phyloP scores from a whole-genome alignment of 37 sponge, comb jelly and placozoan species.

The Bolinopsis microptera region DNA sequence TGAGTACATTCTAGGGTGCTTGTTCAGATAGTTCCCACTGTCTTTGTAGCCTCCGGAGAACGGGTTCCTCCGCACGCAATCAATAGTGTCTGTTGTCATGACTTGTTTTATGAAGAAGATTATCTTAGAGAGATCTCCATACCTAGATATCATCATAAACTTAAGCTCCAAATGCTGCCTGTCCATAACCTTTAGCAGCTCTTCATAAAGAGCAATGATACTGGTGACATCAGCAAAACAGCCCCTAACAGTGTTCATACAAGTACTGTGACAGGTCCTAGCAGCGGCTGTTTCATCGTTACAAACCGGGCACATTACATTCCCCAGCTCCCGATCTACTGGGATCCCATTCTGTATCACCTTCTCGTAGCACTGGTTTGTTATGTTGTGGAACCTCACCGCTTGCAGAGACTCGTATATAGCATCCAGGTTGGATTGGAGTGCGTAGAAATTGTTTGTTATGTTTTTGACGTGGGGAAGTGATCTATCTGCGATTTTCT shows the following conservation, averaged over 20 bases:
- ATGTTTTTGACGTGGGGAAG: background rate
- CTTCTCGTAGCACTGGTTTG: slow-evolving; percentile 5
- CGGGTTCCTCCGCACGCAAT: background rate
- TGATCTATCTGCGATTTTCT: background rate
- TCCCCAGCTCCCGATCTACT: background rate
- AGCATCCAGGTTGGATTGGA: background rate
- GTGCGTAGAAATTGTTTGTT: background rate
- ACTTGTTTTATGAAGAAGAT: background rate
- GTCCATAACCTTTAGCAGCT: background rate
- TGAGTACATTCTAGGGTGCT: background rate
- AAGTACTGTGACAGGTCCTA: background rate
- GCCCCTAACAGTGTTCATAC: slow-evolving; percentile 19
- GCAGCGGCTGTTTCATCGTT: background rate
- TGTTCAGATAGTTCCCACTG: slow-evolving; percentile 31
- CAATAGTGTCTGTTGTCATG: background rate
- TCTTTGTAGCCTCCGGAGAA: slow-evolving; percentile 1
- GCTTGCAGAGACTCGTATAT: background rate
- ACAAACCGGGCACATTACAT: slow-evolving; percentile 15
- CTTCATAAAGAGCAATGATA: background rate
- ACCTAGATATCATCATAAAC: slow-evolving; percentile 2
- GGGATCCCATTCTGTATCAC: background rate
- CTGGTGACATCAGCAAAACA: slow-evolving; percentile 37
- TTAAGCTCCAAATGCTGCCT: background rate
- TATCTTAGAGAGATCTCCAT: background rate
- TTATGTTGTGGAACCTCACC: slow-evolving; percentile 6